Conservation (phyloP, 2,113 vertebrate genomes). For the Limanda limanda region DNA sequence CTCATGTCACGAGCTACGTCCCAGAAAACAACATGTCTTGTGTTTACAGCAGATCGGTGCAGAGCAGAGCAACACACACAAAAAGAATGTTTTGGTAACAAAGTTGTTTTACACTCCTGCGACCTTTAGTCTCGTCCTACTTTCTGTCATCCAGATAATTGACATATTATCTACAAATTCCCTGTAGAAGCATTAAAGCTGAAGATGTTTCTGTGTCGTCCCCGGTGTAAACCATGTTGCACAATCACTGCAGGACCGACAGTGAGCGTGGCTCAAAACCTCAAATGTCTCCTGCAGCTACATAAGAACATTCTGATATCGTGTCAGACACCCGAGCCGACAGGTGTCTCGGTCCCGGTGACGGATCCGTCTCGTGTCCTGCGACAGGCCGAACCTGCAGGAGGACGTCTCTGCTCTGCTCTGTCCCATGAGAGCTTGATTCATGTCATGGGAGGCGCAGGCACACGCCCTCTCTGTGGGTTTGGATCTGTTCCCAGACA, state of each 20-base stretch:
- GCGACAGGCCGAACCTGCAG: not conserved
- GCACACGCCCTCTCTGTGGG: constrained; percentile 16
- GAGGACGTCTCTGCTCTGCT: not conserved
- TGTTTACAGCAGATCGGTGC: constrained; percentile 4
- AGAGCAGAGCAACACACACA: not conserved
- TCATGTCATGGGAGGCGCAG: constrained; percentile 15
- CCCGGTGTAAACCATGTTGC: not conserved
- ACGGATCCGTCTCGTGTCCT: no score
- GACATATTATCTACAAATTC: no score
- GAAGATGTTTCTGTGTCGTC: no score
- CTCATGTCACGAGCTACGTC: constrained; percentile 9
- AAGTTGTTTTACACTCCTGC: not conserved
- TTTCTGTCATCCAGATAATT: not conserved
- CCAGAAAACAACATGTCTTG: not conserved
- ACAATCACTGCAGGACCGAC: not conserved
- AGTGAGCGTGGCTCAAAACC: not conserved
- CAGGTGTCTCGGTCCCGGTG: not conserved
- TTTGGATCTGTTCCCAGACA: constrained; percentile 39
- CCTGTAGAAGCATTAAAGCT: no score
- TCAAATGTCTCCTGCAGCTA: not conserved
- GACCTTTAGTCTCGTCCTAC: not conserved
- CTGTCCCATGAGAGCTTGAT: not conserved
- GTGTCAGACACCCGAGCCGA: constrained; percentile 26
- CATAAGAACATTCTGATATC: not conserved
- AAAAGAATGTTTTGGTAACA: not conserved